Conservation (phyloP, 2,113 vertebrate genomes). For the Marmota flaviventris region DNA sequence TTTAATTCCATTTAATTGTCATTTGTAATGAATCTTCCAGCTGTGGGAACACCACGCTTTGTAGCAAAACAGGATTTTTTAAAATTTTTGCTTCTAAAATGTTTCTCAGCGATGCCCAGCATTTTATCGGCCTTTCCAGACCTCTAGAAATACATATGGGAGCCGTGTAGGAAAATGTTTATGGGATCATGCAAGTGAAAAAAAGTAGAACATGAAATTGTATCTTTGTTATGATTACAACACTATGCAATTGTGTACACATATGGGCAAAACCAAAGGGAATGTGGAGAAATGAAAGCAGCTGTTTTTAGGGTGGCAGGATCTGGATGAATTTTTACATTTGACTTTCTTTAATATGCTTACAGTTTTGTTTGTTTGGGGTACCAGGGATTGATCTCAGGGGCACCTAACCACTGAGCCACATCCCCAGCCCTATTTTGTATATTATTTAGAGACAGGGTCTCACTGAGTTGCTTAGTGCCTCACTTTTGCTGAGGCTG, state of each 20-base stretch:
- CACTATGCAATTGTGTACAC: background rate
- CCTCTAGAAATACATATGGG: background rate
- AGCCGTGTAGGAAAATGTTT: conserved; percentile 14
- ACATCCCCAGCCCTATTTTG: too few species aligned
- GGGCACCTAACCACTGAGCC: too few species aligned
- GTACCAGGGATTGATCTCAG: too few species aligned
- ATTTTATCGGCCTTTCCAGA: conserved; percentile 1
- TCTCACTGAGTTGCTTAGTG: too few species aligned
- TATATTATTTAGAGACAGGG: too few species aligned
- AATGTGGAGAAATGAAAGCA: conserved; percentile 32
- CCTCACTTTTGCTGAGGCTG: too few species aligned
- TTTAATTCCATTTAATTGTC: background rate
- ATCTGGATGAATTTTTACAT: background rate
- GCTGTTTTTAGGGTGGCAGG: background rate
- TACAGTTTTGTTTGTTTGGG: too few species aligned
- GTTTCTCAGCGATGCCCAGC: background rate
- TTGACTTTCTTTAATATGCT: background rate
- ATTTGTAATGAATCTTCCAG: background rate
- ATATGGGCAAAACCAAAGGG: background rate
- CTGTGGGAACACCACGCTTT: background rate
- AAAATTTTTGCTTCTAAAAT: conserved; percentile 22
- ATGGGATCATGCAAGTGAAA: background rate
- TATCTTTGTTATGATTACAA: background rate
- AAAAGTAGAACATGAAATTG: background rate
- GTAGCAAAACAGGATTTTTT: background rate